A percentile compares a stretch with the other conserved stretches of the same genome.
Conservation (phyloP, 2,113 vertebrate species). For the Accipiter cooperii region DNA sequence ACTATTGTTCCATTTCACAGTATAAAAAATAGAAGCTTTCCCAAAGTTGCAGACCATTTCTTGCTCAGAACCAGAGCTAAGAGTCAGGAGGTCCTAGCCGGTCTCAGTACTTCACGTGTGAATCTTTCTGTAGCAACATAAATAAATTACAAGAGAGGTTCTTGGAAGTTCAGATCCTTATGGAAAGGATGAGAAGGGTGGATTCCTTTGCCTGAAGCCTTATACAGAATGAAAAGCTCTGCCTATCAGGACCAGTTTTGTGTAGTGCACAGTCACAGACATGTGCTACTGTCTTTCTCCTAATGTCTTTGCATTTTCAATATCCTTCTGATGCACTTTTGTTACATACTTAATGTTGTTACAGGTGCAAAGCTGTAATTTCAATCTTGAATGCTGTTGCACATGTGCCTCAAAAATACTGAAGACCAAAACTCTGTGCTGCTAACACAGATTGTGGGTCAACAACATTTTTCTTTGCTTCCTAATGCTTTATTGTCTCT, state of each 20-base stretch:
- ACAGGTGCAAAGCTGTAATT: constrained; percentile 87
- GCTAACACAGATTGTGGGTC: constrained; percentile 84
- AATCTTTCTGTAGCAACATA: not conserved
- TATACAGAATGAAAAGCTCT: not conserved
- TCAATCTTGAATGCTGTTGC: constrained; percentile 71
- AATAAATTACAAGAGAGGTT: not conserved
- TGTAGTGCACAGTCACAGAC: not conserved
- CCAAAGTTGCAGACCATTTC: not conserved
- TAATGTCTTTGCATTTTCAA: constrained; percentile 38
- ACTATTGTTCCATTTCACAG: not conserved
- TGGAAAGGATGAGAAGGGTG: not conserved
- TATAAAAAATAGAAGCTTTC: not conserved
- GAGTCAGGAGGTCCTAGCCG: not conserved
- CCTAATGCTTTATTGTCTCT: constrained; percentile 85
- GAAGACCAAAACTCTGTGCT: constrained; percentile 78
- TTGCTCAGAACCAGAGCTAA: not conserved
- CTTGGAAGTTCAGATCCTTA: not conserved
- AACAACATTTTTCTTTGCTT: constrained; percentile 78
- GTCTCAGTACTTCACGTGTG: not conserved
- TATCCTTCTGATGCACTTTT: constrained; percentile 65
- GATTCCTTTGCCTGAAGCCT: not conserved
- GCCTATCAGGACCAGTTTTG: not conserved
- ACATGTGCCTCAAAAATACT: constrained; percentile 67
- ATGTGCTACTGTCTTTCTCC: not conserved
- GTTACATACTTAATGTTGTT: constrained; percentile 61